Conservation (phyloP, 2,888 invertebrate species). For the Diogma glabrata region DNA sequence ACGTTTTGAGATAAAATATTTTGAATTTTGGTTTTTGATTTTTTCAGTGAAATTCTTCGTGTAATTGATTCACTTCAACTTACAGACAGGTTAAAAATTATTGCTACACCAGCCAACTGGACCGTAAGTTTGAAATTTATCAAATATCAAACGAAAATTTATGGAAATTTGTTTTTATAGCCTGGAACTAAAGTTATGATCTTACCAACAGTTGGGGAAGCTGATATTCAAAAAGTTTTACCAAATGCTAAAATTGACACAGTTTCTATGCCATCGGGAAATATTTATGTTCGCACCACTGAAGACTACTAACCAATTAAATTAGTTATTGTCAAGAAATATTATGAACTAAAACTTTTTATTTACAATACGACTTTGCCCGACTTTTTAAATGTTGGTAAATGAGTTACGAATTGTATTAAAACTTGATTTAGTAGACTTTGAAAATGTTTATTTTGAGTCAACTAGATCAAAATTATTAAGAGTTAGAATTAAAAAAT, state of each 20-base stretch:
- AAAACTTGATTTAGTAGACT: too few species aligned
- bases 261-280: slow-evolving; percentile 63
- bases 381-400: too few species aligned
- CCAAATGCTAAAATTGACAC: slow-evolving; percentile 37
- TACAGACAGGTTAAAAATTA: slow-evolving; percentile 52
- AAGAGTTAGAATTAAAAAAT: too few species aligned
- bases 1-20: not conserved
- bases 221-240: slow-evolving; percentile 43
- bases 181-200: slow-evolving; percentile 73
- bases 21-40: not conserved
- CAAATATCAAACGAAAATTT: too few species aligned
- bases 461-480: too few species aligned
- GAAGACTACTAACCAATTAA: slow-evolving; percentile 52
- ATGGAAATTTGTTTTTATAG: too few species aligned
- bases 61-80: slow-evolving; percentile 75
- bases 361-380: too few species aligned
- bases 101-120: slow-evolving; percentile 75
- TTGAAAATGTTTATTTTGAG: too few species aligned
- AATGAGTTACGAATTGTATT: too few species aligned
- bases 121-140: too few species aligned
- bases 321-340: too few species aligned
- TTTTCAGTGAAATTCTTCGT: slow-evolving; percentile 66
- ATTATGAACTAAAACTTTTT: too few species aligned
- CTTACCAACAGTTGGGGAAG: slow-evolving; percentile 53
- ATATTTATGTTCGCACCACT: slow-evolving; percentile 61